phyloP scores from a whole-genome alignment of 2,797 vertebrate genomes.

The Enteromius thamalakanensis region DNA sequence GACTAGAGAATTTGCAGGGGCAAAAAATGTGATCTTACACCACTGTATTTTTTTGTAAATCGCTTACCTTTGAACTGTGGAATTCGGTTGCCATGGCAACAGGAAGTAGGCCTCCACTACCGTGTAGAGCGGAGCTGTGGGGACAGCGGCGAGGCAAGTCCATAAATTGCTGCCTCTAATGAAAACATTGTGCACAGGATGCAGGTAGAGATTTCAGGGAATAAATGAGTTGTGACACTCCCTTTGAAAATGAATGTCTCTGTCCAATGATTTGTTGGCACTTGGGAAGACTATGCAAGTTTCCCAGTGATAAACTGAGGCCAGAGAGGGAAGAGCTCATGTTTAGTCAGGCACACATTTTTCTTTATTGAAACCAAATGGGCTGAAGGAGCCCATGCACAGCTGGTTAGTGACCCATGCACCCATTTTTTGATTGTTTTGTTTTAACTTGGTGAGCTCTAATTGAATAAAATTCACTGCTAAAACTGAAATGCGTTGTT shows the following conservation, averaged over 20 bases:
- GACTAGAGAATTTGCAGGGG: conserved; percentile 53
- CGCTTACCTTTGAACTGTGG: conserved; percentile 83
- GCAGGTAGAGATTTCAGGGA: conserved; percentile 81
- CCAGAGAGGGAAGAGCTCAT: conserved; percentile 61
- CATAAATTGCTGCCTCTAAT: conserved; percentile 85
- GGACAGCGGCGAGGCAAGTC: conserved; percentile 67
- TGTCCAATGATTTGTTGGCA: conserved; percentile 72
- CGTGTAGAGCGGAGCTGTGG: conserved; percentile 59
- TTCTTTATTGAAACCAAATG: conserved; percentile 81
- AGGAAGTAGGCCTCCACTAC: conserved; percentile 76
- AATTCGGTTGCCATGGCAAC: conserved; percentile 82
- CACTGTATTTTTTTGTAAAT: conserved; percentile 76
- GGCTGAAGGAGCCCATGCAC: conserved; percentile 51
- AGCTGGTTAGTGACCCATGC: conserved; percentile 38
- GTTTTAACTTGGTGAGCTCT: neutral
- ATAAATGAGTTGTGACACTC: conserved; percentile 82
- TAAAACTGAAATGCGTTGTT: neutral
- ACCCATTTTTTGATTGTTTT: conserved; percentile 13
- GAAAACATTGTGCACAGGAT: conserved; percentile 82
- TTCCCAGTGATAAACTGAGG: conserved; percentile 73
- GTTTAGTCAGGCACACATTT: conserved; percentile 51
- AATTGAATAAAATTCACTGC: neutral
- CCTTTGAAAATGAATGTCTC: conserved; percentile 78
- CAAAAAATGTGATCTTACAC: conserved; percentile 64
- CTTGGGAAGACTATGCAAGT: conserved; percentile 66